Conservation (phyloP, 2,797 vertebrate genomes). For the Parotocinclus haroldoi region DNA sequence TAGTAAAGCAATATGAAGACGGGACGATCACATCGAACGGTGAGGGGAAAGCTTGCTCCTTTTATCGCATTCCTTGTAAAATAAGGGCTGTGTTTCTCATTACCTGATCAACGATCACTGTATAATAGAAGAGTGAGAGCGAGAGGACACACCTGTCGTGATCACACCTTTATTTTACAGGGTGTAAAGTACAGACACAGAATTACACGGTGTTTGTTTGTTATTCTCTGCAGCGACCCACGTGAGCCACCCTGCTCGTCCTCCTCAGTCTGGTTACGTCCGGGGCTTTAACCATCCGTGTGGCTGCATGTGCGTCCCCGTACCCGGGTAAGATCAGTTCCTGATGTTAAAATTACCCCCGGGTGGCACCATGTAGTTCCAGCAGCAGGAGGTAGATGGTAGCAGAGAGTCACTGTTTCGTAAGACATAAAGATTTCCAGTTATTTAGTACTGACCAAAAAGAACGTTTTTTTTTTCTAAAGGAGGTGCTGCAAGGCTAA, state of each 20-base stretch:
- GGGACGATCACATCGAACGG: constrained; percentile 84
- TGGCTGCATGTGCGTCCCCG: constrained; percentile 85
- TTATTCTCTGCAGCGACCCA: constrained; percentile 73
- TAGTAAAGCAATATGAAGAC: constrained; percentile 81
- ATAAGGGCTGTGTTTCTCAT: too few relatives aligned
- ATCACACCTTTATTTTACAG: too few relatives aligned
- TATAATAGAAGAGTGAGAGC: too few relatives aligned
- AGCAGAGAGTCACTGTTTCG: constrained; percentile 27
- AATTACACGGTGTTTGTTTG: not conserved
- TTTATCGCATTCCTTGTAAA: too few relatives aligned
- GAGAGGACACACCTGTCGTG: too few relatives aligned
- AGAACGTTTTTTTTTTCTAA: too few relatives aligned
- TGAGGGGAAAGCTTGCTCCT: too few relatives aligned
- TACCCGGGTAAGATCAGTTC: constrained; percentile 80
- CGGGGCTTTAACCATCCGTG: constrained; percentile 90
- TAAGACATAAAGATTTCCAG: too few relatives aligned
- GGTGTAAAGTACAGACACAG: too few relatives aligned
- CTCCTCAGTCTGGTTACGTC: constrained; percentile 78
- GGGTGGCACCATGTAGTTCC: constrained; percentile 9
- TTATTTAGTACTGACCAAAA: too few relatives aligned
- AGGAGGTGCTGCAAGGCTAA: too few relatives aligned
- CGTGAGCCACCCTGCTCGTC: constrained; percentile 76
- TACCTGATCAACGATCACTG: too few relatives aligned
- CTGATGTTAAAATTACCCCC: not conserved
- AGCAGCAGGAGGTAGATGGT: constrained; percentile 33